Base-by-base conservation (phyloP, 2,797 vertebrate species). In the Hapalemur alaotrensis region DNA sequence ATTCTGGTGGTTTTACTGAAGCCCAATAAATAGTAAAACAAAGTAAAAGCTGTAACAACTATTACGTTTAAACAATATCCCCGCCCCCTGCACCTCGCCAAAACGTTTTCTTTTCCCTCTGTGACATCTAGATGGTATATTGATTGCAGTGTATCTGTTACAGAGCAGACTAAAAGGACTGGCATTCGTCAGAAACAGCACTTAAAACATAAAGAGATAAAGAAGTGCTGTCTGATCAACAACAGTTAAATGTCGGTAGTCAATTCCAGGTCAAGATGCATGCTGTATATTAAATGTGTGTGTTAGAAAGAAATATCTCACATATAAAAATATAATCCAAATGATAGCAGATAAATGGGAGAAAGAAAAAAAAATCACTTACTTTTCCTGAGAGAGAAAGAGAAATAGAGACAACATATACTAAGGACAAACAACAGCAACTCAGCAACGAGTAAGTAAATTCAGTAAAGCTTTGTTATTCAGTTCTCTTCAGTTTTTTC, bases 121-220 rank as follows among this genome's bases (percentile, higher is more conserved):
- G 69, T 97, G 95, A 98, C 95, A 98, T 32, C 65, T 79, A 82
- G 90, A 95, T 89, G 86, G 87, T 43, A 59, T 94, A 98, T 85
- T 91, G 97, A 98, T 94, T 96, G 35, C 91, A 8, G 85, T 96
- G 73, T 97, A 97, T 0, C 95, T 87, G 95, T 63, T 96, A 72
- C 96, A 96, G 92, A 95, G 87, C 81, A 70, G 35, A 61, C 85
- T 63, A 89, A 91, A 92, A 98, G 97, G 95, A 95, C 92, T 96
- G 92, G 95, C 76, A 97, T 97, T 97, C 67, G 83, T 98, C 90
- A 97, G 94, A 97, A 98, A 97, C 88, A 98, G 96, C 89, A 97
- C 96, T 95, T 97, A 96, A 97, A 96, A 92, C 96, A 93, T 94
- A 95, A 78, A 95, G 96, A 97, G 92, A 98, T 97, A 97, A 98